Evolutionary conservation across 2,888 invertebrate genomes (phyloP).

Genomic region (Alloscopus bannaensis): DNA sequence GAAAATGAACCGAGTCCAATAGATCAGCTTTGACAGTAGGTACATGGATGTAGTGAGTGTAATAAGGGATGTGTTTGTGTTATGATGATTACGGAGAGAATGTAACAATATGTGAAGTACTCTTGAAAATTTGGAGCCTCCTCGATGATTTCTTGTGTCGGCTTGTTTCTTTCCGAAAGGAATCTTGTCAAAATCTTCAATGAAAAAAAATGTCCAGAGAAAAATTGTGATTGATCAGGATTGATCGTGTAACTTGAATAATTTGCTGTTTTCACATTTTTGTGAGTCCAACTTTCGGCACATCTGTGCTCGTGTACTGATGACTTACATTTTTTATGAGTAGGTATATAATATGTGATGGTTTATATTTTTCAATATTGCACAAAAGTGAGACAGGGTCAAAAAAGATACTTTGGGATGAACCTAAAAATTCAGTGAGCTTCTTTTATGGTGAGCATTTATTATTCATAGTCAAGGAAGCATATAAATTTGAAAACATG

Average conservation of each 20-base stretch:
- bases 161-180: slow-evolving; percentile 7
- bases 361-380: background rate
- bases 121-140: slow-evolving; percentile 12
- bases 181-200: background rate
- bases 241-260: background rate
- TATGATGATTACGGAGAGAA: slow-evolving; percentile 37
- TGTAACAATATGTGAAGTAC: slow-evolving; percentile 7
- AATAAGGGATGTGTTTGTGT: slow-evolving; percentile 31
- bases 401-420: slow-evolving; percentile 36
- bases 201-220: background rate
- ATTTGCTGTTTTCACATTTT: background rate
- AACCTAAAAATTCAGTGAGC: slow-evolving; percentile 32
- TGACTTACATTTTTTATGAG: too few relatives aligned
- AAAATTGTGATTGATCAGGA: slow-evolving; percentile 25
- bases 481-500: slow-evolving; percentile 39
- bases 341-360: too few relatives aligned
- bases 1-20: background rate
- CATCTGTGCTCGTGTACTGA: too few relatives aligned
- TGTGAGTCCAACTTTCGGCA: too few relatives aligned
- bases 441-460: slow-evolving; percentile 36
- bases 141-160: slow-evolving; percentile 35
- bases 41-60: background rate
- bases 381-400: background rate
- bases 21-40: background rate
- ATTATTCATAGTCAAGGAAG: slow-evolving; percentile 54